Conservation (phyloP, 2,797 vertebrate genomes). For the Mus caroli region DNA sequence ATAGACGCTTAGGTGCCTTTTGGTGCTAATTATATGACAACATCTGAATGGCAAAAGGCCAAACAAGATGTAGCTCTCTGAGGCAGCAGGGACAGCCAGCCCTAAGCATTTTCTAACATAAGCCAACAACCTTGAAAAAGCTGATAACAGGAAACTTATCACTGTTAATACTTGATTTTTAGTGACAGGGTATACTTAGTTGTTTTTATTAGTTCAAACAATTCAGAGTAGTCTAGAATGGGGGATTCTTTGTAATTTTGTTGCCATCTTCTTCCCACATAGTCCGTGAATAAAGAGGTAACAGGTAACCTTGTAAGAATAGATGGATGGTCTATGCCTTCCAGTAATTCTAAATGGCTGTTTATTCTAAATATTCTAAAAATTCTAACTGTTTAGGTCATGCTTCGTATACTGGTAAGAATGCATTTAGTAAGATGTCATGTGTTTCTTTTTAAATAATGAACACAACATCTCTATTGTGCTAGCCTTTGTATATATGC, state of each 20-base stretch:
- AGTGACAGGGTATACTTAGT: conserved; percentile 1
- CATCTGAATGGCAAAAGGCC: conserved; percentile 10
- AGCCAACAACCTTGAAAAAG: conserved; percentile 7
- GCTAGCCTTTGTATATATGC: background rate
- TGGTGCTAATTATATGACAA: background rate
- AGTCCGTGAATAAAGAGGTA: conserved; percentile 1
- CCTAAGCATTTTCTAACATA: background rate
- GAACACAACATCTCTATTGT: background rate
- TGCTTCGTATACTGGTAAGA: background rate
- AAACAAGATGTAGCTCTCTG: conserved; percentile 8
- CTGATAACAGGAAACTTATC: background rate
- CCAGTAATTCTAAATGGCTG: background rate
- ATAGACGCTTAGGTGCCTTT: background rate
- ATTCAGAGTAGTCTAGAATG: background rate
- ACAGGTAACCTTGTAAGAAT: background rate
- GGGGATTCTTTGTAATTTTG: background rate
- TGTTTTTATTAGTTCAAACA: conserved; percentile 5
- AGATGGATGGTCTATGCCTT: background rate
- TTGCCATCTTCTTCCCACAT: background rate
- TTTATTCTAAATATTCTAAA: background rate
- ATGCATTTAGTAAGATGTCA: background rate
- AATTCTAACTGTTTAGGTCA: background rate
- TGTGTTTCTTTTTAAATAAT: conserved; percentile 32
- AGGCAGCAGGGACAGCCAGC: background rate
- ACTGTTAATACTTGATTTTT: conserved; percentile 61